Conservation (phyloP, 2,888 invertebrate genomes). For the Eupithecia dodoneata region DNA sequence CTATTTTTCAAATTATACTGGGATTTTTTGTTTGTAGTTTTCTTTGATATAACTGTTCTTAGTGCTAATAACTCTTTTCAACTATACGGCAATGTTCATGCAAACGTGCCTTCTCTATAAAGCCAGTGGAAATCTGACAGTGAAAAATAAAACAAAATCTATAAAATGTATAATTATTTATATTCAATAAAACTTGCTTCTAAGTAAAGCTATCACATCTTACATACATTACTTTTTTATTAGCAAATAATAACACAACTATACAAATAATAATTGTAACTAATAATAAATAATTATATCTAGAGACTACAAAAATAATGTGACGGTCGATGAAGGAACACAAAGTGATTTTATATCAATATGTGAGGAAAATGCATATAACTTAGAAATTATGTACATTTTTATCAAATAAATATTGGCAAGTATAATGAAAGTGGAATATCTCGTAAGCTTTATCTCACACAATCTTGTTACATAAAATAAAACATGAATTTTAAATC, state of each 20-base stretch:
- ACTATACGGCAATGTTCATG: conserved; percentile 52
- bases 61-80: not conserved
- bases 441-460: conserved; percentile 39
- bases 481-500: not conserved
- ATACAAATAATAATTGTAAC: conserved; percentile 72
- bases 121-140: conserved; percentile 49
- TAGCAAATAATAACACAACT: conserved; percentile 79
- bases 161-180: conserved; percentile 75
- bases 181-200: conserved; percentile 79
- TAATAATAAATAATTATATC: conserved; percentile 69
- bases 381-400: not conserved
- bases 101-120: conserved; percentile 64
- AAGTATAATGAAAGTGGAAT: conserved; percentile 66
- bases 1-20: not conserved
- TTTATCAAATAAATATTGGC: conserved; percentile 58
- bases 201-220: conserved; percentile 83
- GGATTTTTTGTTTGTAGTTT: not conserved
- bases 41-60: not conserved
- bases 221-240: conserved; percentile 69
- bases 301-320: conserved; percentile 50
- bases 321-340: conserved; percentile 67
- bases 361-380: conserved; percentile 3
- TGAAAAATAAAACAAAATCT: conserved; percentile 75
- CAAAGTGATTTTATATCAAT: conserved; percentile 32
- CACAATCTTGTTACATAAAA: conserved; percentile 27